Evolutionary conservation across 2,797 vertebrate genomes (phyloP).

Genomic region (Acipenser oxyrinchus): DNA sequence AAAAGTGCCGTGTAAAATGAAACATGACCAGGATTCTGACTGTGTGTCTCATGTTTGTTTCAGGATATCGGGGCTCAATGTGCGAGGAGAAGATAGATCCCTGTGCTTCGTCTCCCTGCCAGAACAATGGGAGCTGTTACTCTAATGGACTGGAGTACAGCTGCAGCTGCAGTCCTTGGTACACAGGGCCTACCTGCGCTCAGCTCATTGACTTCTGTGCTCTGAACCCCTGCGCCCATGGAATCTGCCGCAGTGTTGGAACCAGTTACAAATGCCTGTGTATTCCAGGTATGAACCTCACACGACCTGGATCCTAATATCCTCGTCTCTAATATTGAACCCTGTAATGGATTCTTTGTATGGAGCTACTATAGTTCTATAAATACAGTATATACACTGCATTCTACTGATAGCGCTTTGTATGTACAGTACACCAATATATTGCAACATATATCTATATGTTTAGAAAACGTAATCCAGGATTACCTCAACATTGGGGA

Average conservation of each 20-base stretch:
- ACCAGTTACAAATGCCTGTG: conserved; percentile 96
- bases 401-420: too few species aligned
- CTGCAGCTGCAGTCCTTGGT: conserved; percentile 84
- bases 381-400: too few species aligned
- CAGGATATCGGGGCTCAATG: conserved; percentile 75
- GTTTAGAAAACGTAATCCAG: too few species aligned
- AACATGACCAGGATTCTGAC: too few species aligned
- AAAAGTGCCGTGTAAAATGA: too few species aligned
- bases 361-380: too few species aligned
- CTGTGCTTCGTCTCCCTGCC: conserved; percentile 78
- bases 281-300: conserved; percentile 73
- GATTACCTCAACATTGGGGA: too few species aligned
- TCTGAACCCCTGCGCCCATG: conserved; percentile 89
- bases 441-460: too few species aligned
- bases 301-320: not conserved
- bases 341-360: too few species aligned
- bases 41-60: not conserved
- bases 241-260: conserved; percentile 85
- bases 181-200: conserved; percentile 81
- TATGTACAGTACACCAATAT: too few species aligned
- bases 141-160: conserved; percentile 68
- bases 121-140: conserved; percentile 88
- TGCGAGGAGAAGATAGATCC: conserved; percentile 87
- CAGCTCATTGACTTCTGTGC: conserved; percentile 94
- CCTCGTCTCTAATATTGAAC: too few species aligned